These are phyloP conservation scores for Balearica regulorum DNA, from an alignment of 2,797 vertebrate genomes.

Conservation along the genomic window DNA sequence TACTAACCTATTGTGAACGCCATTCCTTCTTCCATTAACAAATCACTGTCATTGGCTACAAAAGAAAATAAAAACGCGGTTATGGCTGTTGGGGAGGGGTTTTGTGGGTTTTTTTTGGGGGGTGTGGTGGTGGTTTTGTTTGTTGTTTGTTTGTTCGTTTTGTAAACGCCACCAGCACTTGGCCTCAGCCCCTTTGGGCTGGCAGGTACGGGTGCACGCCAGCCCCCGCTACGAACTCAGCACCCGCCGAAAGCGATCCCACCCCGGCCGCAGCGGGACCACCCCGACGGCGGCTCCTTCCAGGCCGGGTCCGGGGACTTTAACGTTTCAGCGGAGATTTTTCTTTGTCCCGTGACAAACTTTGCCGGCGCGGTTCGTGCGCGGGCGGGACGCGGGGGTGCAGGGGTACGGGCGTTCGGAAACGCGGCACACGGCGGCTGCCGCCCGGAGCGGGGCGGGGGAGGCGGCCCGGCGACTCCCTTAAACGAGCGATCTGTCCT, in stretches of 20 bases:
- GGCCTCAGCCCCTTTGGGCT: not conserved
- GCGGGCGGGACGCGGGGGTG: not conserved
- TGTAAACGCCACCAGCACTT: not conserved
- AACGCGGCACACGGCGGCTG: not conserved
- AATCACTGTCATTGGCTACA: conserved; percentile 87
- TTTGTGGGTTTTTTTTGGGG: not conserved
- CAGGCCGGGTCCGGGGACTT: not conserved
- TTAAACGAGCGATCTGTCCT: not conserved
- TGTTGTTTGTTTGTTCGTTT: not conserved
- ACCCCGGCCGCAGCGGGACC: not conserved
- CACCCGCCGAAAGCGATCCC: not conserved
- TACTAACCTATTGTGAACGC: conserved; percentile 93
- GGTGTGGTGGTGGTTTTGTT: no score
- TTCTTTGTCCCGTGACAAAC: not conserved
- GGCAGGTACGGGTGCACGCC: not conserved
- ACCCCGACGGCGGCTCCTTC: not conserved
- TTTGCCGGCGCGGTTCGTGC: not conserved
- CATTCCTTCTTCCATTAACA: conserved; percentile 95
- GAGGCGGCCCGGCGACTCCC: not conserved
- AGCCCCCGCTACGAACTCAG: not conserved
- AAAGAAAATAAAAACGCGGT: conserved; percentile 54
- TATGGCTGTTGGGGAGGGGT: not conserved
- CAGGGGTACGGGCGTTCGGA: no score
- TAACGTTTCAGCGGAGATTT: not conserved
- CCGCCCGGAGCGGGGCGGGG: not conserved